Evolutionary conservation across 92 coral and sea anemone genomes (phyloP).

Genomic region (Isaurus tuberculatus): DNA sequence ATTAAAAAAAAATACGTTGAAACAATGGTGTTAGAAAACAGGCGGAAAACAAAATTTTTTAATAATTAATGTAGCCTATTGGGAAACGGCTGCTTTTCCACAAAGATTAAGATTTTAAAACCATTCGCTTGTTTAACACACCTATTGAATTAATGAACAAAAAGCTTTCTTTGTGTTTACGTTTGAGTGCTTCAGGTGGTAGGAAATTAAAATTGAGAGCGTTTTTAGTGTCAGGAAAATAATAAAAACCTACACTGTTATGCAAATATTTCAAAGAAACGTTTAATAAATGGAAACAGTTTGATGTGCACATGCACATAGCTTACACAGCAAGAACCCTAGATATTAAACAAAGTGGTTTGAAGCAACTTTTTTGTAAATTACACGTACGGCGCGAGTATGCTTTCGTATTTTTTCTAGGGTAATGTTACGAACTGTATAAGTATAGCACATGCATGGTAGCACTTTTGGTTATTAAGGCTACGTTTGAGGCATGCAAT

Average conservation of each 20-base stretch:
- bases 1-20: no score
- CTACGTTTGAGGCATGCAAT: no score
- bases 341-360: neutral
- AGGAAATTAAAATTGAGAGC: neutral
- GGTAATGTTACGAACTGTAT: no score
- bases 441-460: no score
- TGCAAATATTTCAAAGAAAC: neutral
- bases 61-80: neutral
- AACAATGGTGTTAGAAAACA: no score
- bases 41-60: no score
- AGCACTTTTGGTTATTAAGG: no score
- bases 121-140: neutral
- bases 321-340: neutral
- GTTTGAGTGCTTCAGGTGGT: slow-evolving; percentile 11
- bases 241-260: neutral
- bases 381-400: neutral
- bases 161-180: neutral
- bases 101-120: neutral
- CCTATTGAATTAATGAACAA: neutral
- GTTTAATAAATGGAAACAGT: neutral
- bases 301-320: neutral
- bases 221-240: neutral
- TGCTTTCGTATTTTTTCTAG: no score
- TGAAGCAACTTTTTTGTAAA: no score
- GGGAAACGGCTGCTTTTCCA: neutral